Evolutionary conservation across 2,888 invertebrate species (phyloP).

Genomic region (Oligia fasciuncula): DNA sequence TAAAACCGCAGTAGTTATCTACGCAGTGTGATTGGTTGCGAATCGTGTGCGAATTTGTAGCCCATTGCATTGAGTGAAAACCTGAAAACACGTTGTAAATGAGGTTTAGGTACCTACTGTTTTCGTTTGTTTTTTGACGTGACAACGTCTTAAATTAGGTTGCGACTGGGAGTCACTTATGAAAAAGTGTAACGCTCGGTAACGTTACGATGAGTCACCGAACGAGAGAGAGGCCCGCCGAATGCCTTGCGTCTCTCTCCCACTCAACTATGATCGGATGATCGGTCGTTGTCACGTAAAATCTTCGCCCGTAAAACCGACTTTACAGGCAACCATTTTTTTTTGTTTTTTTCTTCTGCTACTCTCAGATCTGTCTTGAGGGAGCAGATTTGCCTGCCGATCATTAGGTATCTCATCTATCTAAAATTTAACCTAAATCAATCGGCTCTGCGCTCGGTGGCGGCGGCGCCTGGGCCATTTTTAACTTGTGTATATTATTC

Average conservation of each 20-base stretch:
- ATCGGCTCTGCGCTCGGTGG: not conserved
- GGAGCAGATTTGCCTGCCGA: not conserved
- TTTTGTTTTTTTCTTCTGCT: not conserved
- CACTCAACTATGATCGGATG: no score
- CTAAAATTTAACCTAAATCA: not conserved
- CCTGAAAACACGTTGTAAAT: not conserved
- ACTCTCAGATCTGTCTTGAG: not conserved
- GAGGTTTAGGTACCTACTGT: no score
- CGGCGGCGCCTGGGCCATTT: constrained; percentile 1
- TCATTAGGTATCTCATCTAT: not conserved
- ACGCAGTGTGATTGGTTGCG: not conserved
- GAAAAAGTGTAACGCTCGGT: no score
- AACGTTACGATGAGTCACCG: no score
- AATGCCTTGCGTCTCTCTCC: no score
- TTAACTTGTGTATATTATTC: not conserved
- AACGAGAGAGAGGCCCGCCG: no score
- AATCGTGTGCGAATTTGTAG: not conserved
- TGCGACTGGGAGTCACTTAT: no score
- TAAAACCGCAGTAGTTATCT: not conserved
- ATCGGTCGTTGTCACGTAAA: no score
- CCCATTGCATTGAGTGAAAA: constrained; percentile 1
- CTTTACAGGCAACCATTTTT: no score
- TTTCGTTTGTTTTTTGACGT: not conserved
- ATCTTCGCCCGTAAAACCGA: no score
- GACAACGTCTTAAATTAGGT: no score